Percentiles rank a stretch among this genome's conserved stretches.
phyloP scores from a whole-genome alignment of 2,113 vertebrate genomes.

The Vidua chalybeata region DNA sequence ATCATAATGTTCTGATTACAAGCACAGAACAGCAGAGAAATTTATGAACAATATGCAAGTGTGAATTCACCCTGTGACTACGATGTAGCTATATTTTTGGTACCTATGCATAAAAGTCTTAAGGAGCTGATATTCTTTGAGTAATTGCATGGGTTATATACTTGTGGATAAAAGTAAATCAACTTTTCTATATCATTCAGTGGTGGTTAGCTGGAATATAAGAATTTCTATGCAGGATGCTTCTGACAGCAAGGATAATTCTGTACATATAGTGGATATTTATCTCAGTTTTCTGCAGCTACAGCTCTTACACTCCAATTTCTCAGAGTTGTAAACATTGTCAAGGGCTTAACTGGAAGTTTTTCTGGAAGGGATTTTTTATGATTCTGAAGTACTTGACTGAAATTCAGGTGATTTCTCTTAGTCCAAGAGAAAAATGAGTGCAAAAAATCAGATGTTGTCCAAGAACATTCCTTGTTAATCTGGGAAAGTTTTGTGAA shows the following conservation, averaged over 20 bases:
- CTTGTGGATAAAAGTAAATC: neutral
- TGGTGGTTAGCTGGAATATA: neutral
- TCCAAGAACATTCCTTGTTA: neutral
- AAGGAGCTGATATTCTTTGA: neutral
- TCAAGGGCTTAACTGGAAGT: neutral
- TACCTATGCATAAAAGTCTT: accelerated
- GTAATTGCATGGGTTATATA: neutral
- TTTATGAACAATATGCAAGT: neutral
- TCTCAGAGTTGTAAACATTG: neutral
- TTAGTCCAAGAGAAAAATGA: neutral
- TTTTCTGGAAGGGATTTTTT: neutral
- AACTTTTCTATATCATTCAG: neutral
- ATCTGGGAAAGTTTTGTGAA: neutral
- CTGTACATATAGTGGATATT: neutral
- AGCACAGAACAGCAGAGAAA: neutral
- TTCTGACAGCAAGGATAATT: neutral
- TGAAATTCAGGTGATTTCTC: neutral
- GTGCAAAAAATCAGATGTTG: neutral
- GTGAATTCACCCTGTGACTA: neutral
- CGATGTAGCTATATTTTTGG: neutral
- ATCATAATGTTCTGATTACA: neutral
- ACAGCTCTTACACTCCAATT: neutral
- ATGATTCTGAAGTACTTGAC: neutral
- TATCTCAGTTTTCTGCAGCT: neutral
- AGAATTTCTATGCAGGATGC: neutral